phyloP scores from a whole-genome alignment of 2,888 invertebrate genomes.

The Plagodis dolabraria region DNA sequence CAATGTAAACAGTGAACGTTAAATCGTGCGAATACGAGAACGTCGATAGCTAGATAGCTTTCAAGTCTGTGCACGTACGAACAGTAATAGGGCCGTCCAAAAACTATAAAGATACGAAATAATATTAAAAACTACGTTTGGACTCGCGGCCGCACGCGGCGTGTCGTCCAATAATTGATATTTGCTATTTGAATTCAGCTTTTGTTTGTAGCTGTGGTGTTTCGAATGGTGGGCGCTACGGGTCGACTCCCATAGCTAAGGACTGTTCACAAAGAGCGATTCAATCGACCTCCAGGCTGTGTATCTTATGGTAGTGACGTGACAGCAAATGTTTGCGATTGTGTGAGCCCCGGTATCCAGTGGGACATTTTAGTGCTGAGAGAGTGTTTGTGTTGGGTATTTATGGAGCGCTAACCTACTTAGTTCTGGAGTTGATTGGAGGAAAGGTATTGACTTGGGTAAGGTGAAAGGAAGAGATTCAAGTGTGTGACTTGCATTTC shows the following conservation, averaged over 20 bases:
- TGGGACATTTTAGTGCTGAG: conserved; percentile 45
- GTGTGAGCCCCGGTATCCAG: conserved; percentile 36
- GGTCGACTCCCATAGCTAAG: conserved; percentile 44
- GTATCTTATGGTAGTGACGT: conserved; percentile 62
- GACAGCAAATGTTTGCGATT: conserved; percentile 53
- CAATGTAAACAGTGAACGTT: conserved; percentile 23
- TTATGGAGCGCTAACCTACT: conserved; percentile 46
- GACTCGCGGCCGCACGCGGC: conserved; percentile 11
- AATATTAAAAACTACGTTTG: conserved; percentile 34
- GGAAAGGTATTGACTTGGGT: conserved; percentile 24
- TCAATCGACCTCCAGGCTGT: conserved; percentile 58
- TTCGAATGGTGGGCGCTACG: conserved; percentile 15
- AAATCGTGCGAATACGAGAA: conserved; percentile 17
- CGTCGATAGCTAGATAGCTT: conserved; percentile 11
- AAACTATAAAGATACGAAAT: conserved; percentile 40
- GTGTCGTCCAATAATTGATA: conserved; percentile 43
- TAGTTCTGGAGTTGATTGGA: conserved; percentile 38
- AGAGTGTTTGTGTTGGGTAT: conserved; percentile 43
- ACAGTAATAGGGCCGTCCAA: conserved; percentile 31
- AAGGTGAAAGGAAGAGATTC: conserved; percentile 5
- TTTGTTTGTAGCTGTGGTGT: conserved; percentile 50
- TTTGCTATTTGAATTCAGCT: conserved; percentile 71
- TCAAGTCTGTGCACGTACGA: conserved; percentile 30
- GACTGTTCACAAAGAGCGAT: conserved; percentile 56
- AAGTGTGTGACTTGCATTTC: too few relatives aligned